Evolutionary conservation across 1,140 invertebrate genomes (phyloP).

Genomic region (Panulirus ornatus): DNA sequence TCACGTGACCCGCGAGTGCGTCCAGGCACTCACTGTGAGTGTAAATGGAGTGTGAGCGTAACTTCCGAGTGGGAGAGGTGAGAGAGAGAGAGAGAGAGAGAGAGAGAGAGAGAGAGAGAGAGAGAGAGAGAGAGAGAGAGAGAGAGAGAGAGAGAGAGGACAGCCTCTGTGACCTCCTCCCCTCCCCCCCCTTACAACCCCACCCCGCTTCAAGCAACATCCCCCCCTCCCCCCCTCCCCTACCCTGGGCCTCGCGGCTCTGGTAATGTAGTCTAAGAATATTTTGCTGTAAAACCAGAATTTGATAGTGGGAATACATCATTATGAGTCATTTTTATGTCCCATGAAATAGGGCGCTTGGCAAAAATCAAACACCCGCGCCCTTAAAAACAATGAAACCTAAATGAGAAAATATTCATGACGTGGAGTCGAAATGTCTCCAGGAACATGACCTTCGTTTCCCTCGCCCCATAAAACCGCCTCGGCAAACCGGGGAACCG

Average conservation of each 20-base stretch:
- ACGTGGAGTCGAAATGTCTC: slow-evolving; percentile 65
- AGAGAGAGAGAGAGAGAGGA: no score
- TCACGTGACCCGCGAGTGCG: no score
- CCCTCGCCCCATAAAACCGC: not conserved
- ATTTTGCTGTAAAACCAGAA: slow-evolving; percentile 37
- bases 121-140: no score
- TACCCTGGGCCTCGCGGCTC: no score
- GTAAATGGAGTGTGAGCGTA: no score
- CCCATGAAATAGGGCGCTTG: slow-evolving; percentile 64
- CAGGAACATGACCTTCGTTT: slow-evolving; percentile 42
- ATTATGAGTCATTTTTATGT: slow-evolving; percentile 71
- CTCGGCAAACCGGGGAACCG: not conserved
- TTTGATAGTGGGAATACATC: slow-evolving; percentile 62
- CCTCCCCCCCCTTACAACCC: not conserved
- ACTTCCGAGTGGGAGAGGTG: no score
- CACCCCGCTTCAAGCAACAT: not conserved
- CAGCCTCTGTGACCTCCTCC: not conserved
- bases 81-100: no score
- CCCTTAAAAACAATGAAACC: slow-evolving; percentile 68
- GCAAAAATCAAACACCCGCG: slow-evolving; percentile 66
- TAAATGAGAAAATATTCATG: slow-evolving; percentile 71
- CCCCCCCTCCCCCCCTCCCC: not conserved
- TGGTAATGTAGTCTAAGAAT: not conserved
- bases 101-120: no score
- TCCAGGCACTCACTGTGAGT: no score